These are phyloP conservation scores for Naja naja DNA, from an alignment of 2,113 vertebrate species.

Conservation along the genomic window DNA sequence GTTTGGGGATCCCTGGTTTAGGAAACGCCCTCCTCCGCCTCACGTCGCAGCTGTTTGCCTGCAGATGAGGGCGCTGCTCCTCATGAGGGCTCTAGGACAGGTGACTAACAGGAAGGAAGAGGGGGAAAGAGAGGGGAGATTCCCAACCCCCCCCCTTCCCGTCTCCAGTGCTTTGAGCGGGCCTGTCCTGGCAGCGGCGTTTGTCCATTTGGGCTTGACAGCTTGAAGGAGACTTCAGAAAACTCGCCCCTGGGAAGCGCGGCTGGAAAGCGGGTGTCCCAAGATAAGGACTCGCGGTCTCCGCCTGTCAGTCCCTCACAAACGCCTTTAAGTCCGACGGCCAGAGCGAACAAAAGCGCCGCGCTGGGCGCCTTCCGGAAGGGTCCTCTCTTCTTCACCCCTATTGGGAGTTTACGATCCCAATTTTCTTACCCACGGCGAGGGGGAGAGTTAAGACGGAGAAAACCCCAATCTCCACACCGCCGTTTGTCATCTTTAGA, in stretches of 20 bases:
- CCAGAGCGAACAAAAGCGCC: background rate
- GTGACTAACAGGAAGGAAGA: background rate
- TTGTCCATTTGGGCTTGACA: background rate
- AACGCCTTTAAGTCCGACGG: background rate
- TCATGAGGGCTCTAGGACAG: background rate
- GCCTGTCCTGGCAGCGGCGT: background rate
- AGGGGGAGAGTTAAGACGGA: background rate
- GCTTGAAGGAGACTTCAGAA: background rate
- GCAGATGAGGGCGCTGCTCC: background rate
- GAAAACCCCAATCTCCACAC: fast-evolving
- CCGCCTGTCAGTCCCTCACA: background rate
- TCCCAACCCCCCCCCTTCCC: background rate
- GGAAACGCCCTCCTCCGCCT: background rate
- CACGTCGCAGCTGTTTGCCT: background rate
- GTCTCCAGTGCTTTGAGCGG: background rate
- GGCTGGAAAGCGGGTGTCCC: background rate
- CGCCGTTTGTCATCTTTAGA: background rate
- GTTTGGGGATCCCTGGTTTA: too few relatives aligned
- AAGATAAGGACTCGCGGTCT: background rate
- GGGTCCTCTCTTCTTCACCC: background rate
- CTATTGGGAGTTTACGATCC: background rate
- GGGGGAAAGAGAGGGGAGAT: background rate
- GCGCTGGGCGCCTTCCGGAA: background rate
- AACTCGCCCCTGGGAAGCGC: background rate
- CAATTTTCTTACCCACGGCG: background rate